Evolutionary conservation across 2,888 invertebrate genomes (phyloP).

Genomic region (Latrodectus hesperus): DNA sequence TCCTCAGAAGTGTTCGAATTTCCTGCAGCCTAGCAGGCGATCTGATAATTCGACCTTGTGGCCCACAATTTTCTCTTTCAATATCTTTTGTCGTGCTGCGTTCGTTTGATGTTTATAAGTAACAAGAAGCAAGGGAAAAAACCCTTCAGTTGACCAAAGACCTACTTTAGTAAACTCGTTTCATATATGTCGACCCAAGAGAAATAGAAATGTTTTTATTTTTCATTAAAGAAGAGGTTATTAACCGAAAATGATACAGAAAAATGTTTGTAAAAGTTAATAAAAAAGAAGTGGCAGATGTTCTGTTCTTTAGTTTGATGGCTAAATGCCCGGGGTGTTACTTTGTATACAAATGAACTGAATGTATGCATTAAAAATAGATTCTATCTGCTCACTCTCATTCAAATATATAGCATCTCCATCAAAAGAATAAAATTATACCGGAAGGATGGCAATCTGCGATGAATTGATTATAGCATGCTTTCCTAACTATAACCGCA

Average conservation of each 20-base stretch:
- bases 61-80: slow-evolving; percentile 4
- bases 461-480: too few relatives aligned
- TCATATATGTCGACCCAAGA: not conserved
- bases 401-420: too few relatives aligned
- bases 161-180: slow-evolving; percentile 25
- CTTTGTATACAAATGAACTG: too few relatives aligned
- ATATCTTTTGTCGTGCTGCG: not conserved
- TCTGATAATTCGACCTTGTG: not conserved
- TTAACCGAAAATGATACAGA: not conserved
- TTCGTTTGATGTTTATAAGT: not conserved
- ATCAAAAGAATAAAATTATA: too few relatives aligned
- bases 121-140: not conserved
- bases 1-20: not conserved
- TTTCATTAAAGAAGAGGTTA: not conserved
- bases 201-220: not conserved
- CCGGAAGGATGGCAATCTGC: too few relatives aligned
- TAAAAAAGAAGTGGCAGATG: not conserved
- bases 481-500: too few relatives aligned
- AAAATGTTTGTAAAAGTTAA: not conserved
- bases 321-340: not conserved
- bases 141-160: slow-evolving; percentile 21
- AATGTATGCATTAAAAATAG: too few relatives aligned
- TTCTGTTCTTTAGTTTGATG: not conserved
- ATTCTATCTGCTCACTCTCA: too few relatives aligned
- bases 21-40: not conserved